Percentiles rank a stretch among this genome's conserved stretches.
Evolutionary conservation across 2,113 vertebrate species (phyloP).

Genomic region (Macheiramphus alcinus): DNA sequence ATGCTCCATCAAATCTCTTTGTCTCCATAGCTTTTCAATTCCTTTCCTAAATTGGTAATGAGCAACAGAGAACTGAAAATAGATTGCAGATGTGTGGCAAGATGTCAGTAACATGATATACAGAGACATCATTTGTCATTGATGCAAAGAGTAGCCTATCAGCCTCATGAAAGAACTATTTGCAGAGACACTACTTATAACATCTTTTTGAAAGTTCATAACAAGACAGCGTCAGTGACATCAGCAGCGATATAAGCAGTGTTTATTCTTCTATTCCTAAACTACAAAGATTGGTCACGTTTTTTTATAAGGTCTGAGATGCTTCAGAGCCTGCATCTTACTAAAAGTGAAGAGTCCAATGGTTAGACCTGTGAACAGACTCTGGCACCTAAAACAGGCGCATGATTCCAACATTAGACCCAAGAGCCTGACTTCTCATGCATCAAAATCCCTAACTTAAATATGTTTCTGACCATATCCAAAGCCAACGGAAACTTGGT

Average conservation of each 20-base stretch:
- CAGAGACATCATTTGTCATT: conserved; percentile 52
- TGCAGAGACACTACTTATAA: conserved; percentile 1
- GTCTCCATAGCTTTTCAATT: neutral
- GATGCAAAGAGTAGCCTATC: neutral
- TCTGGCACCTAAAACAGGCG: neutral
- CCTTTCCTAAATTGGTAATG: conserved; percentile 46
- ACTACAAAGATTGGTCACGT: neutral
- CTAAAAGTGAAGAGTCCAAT: neutral
- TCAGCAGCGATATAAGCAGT: neutral
- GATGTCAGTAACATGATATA: conserved; percentile 47
- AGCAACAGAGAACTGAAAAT: conserved; percentile 53
- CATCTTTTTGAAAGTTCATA: neutral
- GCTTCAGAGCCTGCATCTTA: neutral
- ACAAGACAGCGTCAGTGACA: neutral
- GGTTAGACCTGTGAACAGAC: neutral
- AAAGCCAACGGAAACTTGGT: neutral
- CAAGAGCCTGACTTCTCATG: neutral
- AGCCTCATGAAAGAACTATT: neutral
- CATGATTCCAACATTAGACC: neutral
- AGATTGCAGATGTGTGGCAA: conserved; percentile 50
- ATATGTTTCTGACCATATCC: neutral
- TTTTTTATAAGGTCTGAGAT: neutral
- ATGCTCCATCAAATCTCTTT: neutral
- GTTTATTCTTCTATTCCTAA: neutral
- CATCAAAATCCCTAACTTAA: neutral